phyloP scores from a whole-genome alignment of 2,888 invertebrate genomes.

The Callosobruchus maculatus region DNA sequence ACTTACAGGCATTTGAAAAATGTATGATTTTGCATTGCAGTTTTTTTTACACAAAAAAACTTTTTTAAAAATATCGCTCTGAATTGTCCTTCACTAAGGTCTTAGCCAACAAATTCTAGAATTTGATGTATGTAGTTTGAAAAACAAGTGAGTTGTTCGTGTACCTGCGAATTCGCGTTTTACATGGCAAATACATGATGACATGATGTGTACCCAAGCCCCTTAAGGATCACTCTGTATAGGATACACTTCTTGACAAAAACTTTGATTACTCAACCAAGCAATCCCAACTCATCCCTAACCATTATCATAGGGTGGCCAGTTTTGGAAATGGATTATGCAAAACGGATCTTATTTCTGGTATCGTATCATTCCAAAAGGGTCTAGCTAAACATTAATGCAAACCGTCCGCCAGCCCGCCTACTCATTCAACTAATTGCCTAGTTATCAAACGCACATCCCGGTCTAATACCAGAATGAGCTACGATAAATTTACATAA shows the following conservation, averaged over 20 bases:
- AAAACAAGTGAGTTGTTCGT: too few species aligned
- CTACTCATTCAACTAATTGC: neutral
- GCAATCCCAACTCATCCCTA: neutral
- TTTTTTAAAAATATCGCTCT: too few species aligned
- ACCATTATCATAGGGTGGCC: neutral
- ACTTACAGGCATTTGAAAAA: too few species aligned
- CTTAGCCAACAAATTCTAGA: too few species aligned
- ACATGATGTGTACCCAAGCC: too few species aligned
- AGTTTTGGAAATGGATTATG: neutral
- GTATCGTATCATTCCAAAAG: neutral
- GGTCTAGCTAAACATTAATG: neutral
- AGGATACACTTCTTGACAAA: neutral
- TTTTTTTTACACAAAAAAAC: too few species aligned
- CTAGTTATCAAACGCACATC: neutral
- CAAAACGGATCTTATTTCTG: neutral
- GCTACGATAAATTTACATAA: neutral
- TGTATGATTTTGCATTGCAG: too few species aligned
- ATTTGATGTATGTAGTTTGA: too few species aligned
- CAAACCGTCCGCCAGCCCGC: neutral
- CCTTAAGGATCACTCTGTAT: neutral
- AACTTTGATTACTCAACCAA: neutral
- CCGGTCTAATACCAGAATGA: neutral
- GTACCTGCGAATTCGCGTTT: too few species aligned
- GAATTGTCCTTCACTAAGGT: too few species aligned
- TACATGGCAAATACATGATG: too few species aligned